Conservation (phyloP, 2,113 vertebrate genomes). For the Pithys albifrons region DNA sequence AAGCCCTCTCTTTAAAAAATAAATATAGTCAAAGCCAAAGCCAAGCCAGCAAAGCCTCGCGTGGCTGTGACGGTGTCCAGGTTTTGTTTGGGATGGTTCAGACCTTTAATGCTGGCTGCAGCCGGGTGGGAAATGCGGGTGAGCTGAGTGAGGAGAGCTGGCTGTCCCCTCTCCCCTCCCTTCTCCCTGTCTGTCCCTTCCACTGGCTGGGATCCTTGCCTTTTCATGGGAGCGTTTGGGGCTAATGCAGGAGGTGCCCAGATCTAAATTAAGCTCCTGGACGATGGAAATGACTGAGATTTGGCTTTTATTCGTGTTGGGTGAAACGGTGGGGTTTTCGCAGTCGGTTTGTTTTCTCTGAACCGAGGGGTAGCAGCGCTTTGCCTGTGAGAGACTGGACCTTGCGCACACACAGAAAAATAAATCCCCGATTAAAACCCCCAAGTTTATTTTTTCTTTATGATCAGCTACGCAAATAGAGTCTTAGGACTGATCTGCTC, state of each 20-base stretch:
- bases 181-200: neutral
- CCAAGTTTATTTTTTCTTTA: constrained; percentile 53
- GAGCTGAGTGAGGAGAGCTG: neutral
- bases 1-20: neutral
- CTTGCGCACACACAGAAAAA: neutral
- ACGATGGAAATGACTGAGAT: neutral
- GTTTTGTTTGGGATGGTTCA: constrained; percentile 35
- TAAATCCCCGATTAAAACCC: neutral
- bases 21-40: neutral
- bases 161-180: neutral
- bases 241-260: neutral
- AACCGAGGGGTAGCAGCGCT: neutral
- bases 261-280: neutral
- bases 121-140: neutral
- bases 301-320: neutral
- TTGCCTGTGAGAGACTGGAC: neutral
- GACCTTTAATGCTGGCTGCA: neutral
- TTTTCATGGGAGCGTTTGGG: neutral
- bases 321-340: neutral
- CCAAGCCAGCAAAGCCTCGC: neutral
- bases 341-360: neutral
- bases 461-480: constrained; percentile 46
- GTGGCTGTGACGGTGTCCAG: neutral
- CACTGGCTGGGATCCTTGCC: neutral
- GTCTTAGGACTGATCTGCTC: constrained; percentile 42